phyloP scores from a whole-genome alignment of 2,797 vertebrate genomes.

The Astyanax mexicanus region DNA sequence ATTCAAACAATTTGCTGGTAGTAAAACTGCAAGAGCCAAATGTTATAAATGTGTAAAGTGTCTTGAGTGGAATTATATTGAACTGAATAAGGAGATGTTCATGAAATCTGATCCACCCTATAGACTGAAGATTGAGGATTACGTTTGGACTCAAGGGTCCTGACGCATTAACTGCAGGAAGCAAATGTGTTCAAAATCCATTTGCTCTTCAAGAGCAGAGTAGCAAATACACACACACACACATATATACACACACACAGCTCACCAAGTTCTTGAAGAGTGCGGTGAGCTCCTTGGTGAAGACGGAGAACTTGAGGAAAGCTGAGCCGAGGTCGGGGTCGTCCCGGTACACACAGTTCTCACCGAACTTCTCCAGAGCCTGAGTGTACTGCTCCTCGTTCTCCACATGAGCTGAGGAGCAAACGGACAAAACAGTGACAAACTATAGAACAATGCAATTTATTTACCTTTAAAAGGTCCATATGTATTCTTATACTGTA shows the following conservation, averaged over 20 bases:
- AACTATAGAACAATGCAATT: not conserved
- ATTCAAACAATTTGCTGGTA: not conserved
- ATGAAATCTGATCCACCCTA: conserved; percentile 38
- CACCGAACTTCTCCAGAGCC: conserved; percentile 97
- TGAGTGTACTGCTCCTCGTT: conserved; percentile 99
- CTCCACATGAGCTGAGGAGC: conserved; percentile 91
- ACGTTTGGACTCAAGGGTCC: conserved; percentile 8
- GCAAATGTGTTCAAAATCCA: conserved; percentile 13
- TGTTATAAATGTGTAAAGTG: not conserved
- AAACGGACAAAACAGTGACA: conserved; percentile 7
- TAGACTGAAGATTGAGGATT: conserved; percentile 6
- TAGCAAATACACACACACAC: not conserved
- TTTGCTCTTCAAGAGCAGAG: conserved; percentile 15
- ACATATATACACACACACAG: not conserved
- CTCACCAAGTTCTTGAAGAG: conserved; percentile 99
- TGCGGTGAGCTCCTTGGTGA: conserved; percentile 97
- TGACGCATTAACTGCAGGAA: conserved; percentile 23
- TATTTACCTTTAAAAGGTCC: not conserved
- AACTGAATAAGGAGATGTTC: conserved; percentile 18
- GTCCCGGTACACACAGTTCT: conserved; percentile 96
- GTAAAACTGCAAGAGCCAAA: not conserved
- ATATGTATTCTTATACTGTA: not conserved
- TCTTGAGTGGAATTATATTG: not conserved
- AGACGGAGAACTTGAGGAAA: conserved; percentile 98
- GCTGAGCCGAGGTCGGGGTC: conserved; percentile 98